These are phyloP conservation scores for Petrosia ficiformis DNA, from an alignment of 37 sponge, comb jelly and placozoan genomes.

Conservation along the genomic window DNA sequence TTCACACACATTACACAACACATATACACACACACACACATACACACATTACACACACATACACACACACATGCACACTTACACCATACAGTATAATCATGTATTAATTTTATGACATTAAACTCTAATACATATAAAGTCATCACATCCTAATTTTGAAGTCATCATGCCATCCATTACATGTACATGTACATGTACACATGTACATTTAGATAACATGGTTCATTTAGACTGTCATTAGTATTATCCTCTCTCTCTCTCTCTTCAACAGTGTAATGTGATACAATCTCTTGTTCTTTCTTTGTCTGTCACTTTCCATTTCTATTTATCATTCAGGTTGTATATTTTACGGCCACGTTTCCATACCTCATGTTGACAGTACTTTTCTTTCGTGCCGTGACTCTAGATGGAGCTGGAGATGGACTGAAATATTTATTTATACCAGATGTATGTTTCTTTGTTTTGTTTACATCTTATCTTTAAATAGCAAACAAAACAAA, in stretches of 20 bases:
- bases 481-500: not conserved
- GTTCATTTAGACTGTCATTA: too few species aligned
- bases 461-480: not conserved
- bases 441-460: slow-evolving; percentile 57
- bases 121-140: too few species aligned
- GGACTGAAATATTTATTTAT: slow-evolving; percentile 78
- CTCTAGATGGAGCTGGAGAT: slow-evolving; percentile 88
- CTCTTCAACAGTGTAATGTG: too few species aligned
- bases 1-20: too few species aligned
- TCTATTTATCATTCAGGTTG: slow-evolving; percentile 46
- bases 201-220: not conserved
- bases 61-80: too few species aligned
- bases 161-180: too few species aligned
- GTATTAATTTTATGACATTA: too few species aligned
- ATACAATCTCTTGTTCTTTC: not conserved
- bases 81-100: too few species aligned
- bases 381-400: slow-evolving; percentile 94
- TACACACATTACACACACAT: too few species aligned
- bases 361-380: slow-evolving; percentile 85
- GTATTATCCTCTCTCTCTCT: too few species aligned
- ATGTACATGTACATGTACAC: slow-evolving; percentile 7
- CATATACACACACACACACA: too few species aligned
- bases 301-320: slow-evolving; percentile 3
- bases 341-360: slow-evolving; percentile 90
- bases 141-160: too few species aligned